Conservation (phyloP, 2,797 vertebrate genomes). For the Rhynchonycteris naso region DNA sequence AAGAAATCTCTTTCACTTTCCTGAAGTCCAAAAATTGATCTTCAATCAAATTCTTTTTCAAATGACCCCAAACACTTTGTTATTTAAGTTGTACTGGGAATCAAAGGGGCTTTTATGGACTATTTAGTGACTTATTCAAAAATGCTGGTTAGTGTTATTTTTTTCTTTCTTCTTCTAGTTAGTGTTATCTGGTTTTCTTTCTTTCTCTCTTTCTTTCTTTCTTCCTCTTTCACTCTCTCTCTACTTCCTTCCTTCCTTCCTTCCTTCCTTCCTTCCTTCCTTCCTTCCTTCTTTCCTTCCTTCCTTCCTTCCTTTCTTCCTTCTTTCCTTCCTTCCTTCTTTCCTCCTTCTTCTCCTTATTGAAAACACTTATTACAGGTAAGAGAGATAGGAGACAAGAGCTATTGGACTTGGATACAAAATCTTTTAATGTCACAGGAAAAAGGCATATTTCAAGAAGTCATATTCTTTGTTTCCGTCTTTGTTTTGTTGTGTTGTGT, state of each 20-base stretch:
- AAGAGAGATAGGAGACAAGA: background rate
- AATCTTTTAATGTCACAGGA: background rate
- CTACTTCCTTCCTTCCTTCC: rapidly evolving
- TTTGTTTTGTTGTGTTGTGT: background rate
- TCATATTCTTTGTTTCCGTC: background rate
- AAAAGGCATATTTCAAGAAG: background rate
- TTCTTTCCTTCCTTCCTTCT: rapidly evolving
- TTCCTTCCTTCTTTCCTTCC: rapidly evolving
- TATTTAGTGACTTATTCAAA: background rate
- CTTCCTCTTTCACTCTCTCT: too few species aligned
- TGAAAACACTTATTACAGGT: background rate
- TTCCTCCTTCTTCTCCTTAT: background rate
- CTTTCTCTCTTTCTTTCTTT: too few species aligned
- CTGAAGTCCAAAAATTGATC: conserved; percentile 84
- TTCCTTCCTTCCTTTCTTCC: rapidly evolving
- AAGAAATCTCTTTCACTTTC: conserved; percentile 85
- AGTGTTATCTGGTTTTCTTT: background rate
- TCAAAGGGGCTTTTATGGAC: conserved; percentile 70
- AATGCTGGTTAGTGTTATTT: background rate
- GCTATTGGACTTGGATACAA: background rate
- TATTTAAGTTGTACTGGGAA: conserved; percentile 75
- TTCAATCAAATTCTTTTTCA: conserved; percentile 85
- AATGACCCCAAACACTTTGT: conserved; percentile 81
- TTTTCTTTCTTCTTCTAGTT: rapidly evolving
- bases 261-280: rapidly evolving